Conservation (phyloP, 2,888 invertebrate genomes). For the Linnaemya tessellans region DNA sequence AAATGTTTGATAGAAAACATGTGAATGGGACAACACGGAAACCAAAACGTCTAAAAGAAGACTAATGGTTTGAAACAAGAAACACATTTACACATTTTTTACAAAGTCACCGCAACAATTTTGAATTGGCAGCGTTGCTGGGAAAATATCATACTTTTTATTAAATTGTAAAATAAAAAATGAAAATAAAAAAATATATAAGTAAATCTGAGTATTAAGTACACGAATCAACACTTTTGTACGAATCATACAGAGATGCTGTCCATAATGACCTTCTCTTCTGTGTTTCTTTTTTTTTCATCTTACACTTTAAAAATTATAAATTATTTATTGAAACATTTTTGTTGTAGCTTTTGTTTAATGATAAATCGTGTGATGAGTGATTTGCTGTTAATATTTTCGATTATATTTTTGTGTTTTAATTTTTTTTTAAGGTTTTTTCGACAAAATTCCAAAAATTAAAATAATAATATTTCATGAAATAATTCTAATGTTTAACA, state of each 20-base stretch:
- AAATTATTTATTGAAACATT: conserved; percentile 34
- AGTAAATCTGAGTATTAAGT: conserved; percentile 6
- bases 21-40: conserved; percentile 68
- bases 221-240: conserved; percentile 12
- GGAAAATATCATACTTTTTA: conserved; percentile 15
- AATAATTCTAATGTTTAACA: background rate
- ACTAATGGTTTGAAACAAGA: conserved; percentile 50
- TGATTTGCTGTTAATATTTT: conserved; percentile 44
- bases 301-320: conserved; percentile 35
- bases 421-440: background rate
- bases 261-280: conserved; percentile 39
- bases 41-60: conserved; percentile 38
- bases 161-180: conserved; percentile 25
- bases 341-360: conserved; percentile 19
- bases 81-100: background rate
- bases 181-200: too few species aligned
- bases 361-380: conserved; percentile 49
- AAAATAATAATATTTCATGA: background rate
- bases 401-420: background rate
- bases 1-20: conserved; percentile 57
- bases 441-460: background rate
- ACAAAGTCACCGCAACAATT: conserved; percentile 12
- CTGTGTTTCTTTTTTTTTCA: conserved; percentile 6
- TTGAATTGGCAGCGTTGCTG: background rate
- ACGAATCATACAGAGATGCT: background rate